phyloP scores from a whole-genome alignment of 2,797 vertebrate species.

The Muscicapa striata region DNA sequence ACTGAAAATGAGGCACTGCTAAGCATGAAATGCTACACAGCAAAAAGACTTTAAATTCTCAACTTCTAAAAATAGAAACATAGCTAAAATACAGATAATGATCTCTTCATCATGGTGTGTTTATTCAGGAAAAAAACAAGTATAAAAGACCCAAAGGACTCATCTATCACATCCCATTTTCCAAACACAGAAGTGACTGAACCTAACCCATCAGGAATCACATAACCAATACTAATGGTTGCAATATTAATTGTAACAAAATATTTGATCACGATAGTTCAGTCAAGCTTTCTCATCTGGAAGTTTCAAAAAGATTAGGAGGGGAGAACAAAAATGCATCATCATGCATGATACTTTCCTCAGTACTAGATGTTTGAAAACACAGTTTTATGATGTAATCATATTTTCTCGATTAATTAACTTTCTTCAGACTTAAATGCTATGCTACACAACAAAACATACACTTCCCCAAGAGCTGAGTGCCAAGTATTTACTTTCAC shows the following conservation, averaged over 20 bases:
- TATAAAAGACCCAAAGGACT: neutral
- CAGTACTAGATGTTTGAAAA: neutral
- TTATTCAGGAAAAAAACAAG: neutral
- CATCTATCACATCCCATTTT: neutral
- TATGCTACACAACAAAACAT: neutral
- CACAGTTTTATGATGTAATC: neutral
- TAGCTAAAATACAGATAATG: neutral
- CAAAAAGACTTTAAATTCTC: neutral
- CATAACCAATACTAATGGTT: neutral
- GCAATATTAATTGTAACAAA: neutral
- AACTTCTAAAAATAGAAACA: neutral
- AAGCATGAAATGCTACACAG: neutral
- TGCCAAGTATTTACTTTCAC: neutral
- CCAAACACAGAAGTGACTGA: neutral
- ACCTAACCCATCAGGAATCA: neutral
- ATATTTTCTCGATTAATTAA: neutral
- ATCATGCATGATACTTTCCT: neutral
- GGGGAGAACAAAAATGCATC: rapidly evolving
- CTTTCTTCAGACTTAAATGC: neutral
- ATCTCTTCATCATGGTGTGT: neutral
- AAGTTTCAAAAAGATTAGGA: neutral
- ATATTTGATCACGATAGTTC: neutral
- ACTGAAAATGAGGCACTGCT: neutral
- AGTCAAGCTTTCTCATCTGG: neutral
- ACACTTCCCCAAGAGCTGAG: neutral